Evolutionary conservation across 64 coral and sea anemone genomes (phyloP), one percentile per base, ranked within the genome.

Genomic region (Acropora tenuis): DNA sequence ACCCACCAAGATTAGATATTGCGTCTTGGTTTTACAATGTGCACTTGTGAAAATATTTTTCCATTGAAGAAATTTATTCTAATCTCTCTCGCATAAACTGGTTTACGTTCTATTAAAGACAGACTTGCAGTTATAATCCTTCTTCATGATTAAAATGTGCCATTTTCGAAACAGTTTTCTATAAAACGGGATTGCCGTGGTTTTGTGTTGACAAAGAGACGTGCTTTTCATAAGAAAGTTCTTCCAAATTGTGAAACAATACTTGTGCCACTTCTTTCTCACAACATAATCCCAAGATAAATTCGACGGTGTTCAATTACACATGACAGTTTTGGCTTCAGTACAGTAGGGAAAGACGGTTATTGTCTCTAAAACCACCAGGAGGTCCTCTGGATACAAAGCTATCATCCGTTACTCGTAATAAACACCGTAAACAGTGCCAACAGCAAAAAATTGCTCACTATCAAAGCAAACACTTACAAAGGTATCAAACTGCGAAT

Each of bases 371-470:
- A 2, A 20, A 41, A 71, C 68, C 17, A 71, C 9, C 18, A 71
- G 18, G 68, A 71, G 68, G 8, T 71, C 52, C 16, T 3, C 13
- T 12, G 60, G 11, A 10, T 11, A 15, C 60, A 63, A 63, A 63
- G 16, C 30, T 12, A 50, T 8, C 19, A 43, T 5, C 18, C 17
- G 65, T 49, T 85, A 95, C 71, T 95, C 93, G 20, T 59, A 91
- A 80, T 91, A 95, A 43, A 91, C 53, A 9, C 88, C 93, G 66
- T 95, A 95, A 0, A 95, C 89, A 19, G 84, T 91, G 18, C 87
- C 89, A 57, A 95, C 71, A n/a, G 93, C 93, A 69, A 87, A 95
- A 17, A 95, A 80, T n/a, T 77, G 13, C 9, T 79, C n/a, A 19
- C 53, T 74, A n/a, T 95, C 89, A 10, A 91, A 88, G 48, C 78